Evolutionary conservation across 2,888 invertebrate species (phyloP).

Genomic region (Thereva nobilitata): DNA sequence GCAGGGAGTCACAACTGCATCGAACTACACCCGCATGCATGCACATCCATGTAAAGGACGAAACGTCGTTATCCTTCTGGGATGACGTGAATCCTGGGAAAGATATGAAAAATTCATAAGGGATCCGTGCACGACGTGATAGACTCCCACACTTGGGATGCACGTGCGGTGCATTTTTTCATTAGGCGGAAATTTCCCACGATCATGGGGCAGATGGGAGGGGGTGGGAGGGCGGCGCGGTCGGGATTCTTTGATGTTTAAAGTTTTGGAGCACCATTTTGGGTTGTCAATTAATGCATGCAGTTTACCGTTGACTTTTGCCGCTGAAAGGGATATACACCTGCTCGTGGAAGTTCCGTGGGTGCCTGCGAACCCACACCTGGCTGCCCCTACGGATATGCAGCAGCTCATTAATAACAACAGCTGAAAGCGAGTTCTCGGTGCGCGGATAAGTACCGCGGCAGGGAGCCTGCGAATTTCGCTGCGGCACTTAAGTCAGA

Average conservation of each 20-base stretch:
- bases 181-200: background rate
- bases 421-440: too few relatives aligned
- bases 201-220: background rate
- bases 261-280: too few relatives aligned
- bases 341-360: too few relatives aligned
- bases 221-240: background rate
- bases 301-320: too few relatives aligned
- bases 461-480: background rate
- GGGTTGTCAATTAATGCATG: too few relatives aligned
- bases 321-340: too few relatives aligned
- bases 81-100: background rate
- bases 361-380: too few relatives aligned
- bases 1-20: conserved; percentile 7
- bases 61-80: conserved; percentile 22
- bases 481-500: conserved; percentile 21
- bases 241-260: background rate
- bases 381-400: too few relatives aligned
- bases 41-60: conserved; percentile 12
- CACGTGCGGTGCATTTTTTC: conserved; percentile 8
- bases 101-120: conserved; percentile 34
- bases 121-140: conserved; percentile 11
- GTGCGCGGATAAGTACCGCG: too few relatives aligned
- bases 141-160: background rate
- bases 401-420: too few relatives aligned
- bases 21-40: conserved; percentile 4